Evolutionary conservation across 2,797 vertebrate genomes (phyloP).

Genomic region (Crax fasciolata): DNA sequence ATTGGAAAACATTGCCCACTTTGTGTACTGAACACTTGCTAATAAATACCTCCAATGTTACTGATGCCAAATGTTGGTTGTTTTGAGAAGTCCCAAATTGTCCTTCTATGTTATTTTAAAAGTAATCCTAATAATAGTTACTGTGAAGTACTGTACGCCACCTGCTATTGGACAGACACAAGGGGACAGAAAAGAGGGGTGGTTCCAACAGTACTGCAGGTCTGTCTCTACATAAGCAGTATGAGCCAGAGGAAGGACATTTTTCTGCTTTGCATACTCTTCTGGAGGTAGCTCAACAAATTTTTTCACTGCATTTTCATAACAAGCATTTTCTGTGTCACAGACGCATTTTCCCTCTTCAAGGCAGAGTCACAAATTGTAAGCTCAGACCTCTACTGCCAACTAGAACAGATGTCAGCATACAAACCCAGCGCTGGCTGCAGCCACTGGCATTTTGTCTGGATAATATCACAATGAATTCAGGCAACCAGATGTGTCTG

Average conservation of each 20-base stretch:
- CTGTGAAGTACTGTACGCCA: background rate
- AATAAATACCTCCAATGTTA: background rate
- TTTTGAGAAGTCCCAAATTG: background rate
- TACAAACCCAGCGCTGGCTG: conserved; percentile 30
- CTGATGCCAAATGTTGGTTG: background rate
- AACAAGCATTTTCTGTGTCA: conserved; percentile 17
- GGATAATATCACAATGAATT: conserved; percentile 25
- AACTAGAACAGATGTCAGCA: conserved; percentile 60
- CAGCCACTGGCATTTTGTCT: conserved; percentile 64
- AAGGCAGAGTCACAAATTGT: conserved; percentile 7
- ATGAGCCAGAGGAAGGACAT: background rate
- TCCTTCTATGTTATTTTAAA: background rate
- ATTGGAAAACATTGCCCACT: background rate
- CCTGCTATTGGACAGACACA: background rate
- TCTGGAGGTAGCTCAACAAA: background rate
- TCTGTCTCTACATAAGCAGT: background rate
- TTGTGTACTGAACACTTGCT: background rate
- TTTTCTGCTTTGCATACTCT: background rate
- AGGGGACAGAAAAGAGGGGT: background rate
- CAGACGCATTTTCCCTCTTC: background rate
- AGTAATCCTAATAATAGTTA: background rate
- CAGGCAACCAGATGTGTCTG: conserved; percentile 48
- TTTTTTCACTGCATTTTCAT: background rate
- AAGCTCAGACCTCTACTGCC: conserved; percentile 1
- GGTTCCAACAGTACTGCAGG: background rate